phyloP scores from a whole-genome alignment of 2,888 invertebrate species.

The Oligia fasciuncula region DNA sequence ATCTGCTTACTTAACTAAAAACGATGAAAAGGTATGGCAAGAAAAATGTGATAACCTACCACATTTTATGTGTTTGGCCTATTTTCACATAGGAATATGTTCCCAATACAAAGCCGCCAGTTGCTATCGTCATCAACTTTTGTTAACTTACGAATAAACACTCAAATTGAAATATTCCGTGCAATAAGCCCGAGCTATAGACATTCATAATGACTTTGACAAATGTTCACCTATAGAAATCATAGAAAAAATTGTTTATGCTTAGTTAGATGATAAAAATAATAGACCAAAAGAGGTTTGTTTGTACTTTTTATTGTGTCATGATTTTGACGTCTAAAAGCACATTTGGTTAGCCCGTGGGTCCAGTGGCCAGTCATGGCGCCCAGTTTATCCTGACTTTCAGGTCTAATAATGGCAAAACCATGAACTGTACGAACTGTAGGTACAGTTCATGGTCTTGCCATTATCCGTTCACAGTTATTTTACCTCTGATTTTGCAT shows the following conservation, averaged over 20 bases:
- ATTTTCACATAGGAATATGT: constrained; percentile 4
- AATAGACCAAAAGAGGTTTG: constrained; percentile 4
- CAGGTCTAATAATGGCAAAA: too few relatives aligned
- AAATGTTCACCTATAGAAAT: neutral
- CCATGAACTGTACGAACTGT: too few relatives aligned
- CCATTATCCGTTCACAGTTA: too few relatives aligned
- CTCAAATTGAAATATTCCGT: constrained; percentile 9
- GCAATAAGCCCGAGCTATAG: neutral
- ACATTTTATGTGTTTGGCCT: constrained; percentile 37
- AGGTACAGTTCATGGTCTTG: too few relatives aligned
- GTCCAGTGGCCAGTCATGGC: neutral
- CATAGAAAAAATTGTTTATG: constrained; percentile 17
- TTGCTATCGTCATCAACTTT: neutral
- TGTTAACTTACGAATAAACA: constrained; percentile 7
- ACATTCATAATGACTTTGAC: constrained; percentile 41
- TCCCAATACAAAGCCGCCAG: neutral
- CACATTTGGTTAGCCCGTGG: constrained; percentile 25
- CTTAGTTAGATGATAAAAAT: neutral
- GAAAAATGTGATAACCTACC: constrained; percentile 39
- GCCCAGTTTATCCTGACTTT: neutral
- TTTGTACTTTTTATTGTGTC: constrained; percentile 53
- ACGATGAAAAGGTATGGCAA: neutral
- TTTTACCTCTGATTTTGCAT: too few relatives aligned
- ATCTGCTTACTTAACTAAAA: neutral
- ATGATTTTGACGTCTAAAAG: constrained; percentile 54